phyloP scores from a whole-genome alignment of 2,113 vertebrate species.

The Archilochus colubris region DNA sequence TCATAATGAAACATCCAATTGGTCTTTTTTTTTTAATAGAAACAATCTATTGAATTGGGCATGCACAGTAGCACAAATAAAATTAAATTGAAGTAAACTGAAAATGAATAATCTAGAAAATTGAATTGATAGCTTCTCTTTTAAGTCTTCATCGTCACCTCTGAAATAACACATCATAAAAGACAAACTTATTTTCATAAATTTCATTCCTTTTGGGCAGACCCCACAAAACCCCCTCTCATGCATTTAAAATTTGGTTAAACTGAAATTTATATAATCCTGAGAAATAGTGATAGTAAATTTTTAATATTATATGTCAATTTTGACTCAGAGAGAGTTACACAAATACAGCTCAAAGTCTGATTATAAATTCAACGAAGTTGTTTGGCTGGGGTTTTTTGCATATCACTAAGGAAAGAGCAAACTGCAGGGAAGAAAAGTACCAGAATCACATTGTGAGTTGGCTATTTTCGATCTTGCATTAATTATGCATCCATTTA shows the following conservation, averaged over 20 bases:
- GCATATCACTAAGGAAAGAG: background rate
- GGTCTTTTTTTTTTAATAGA: background rate
- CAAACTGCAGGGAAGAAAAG: background rate
- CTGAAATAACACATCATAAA: background rate
- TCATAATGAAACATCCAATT: background rate
- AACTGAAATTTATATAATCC: background rate
- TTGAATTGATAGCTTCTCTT: background rate
- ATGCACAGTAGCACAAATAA: background rate
- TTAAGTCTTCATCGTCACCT: background rate
- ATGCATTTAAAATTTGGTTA: background rate
- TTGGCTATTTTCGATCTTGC: background rate
- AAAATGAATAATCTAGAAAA: background rate
- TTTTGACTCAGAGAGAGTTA: background rate
- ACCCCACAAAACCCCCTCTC: background rate
- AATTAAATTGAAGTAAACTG: background rate
- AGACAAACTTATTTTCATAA: background rate
- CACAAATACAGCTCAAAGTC: background rate
- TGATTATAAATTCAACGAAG: background rate
- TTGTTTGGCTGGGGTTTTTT: background rate
- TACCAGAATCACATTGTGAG: background rate
- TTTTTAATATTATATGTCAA: background rate
- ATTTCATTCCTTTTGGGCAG: background rate
- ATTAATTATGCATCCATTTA: conserved; percentile 37
- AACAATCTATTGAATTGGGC: background rate
- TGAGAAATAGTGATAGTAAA: background rate